Evolutionary conservation across 2,888 invertebrate genomes (phyloP), one percentile per base, ranked within the genome.

Genomic region (Watsonalla cultraria): DNA sequence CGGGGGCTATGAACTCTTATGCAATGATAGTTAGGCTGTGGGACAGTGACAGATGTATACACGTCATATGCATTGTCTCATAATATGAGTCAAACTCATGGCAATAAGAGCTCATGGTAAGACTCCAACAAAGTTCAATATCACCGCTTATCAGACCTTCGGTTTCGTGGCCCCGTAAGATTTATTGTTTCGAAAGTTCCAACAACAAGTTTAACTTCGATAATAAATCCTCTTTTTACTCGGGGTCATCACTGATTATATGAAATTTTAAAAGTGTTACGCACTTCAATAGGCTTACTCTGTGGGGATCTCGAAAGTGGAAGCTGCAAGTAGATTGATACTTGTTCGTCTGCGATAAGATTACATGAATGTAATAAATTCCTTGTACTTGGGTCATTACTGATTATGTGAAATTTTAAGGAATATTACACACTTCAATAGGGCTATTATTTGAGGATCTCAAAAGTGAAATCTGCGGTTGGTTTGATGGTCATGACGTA

Each of bases 151-250:
- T 42, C 11, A 11, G 11, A 11, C 59, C 54, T 64, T 58, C 65
- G 60, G 45, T 64, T 66, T 61, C 54, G 58, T 66, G 65, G 70
- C 74, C 68, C 53, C 49, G 45, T 45, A 67, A 66, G 73, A 82
- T 78, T 78, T 80, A 84, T 80, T 70, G 66, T 77, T 79, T 76
- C 73, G 76, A 80, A 85, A 84, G 76, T 72, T 67, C 53, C 65
- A 66, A 68, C 62, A 61, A 68, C 68, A 66, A 66, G 68, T 74
- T 72, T 66, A 65, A 69, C 69, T 73, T 68, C 66, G 74, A 81
- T 83, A 80, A 78, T 76, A 74, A 62, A 66, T 63, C 64, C 65
- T 69, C 62, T 55, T 55, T 62, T 58, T 46, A 51, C 47, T 51
- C 51, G 61, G 63, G n/a, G 61, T 64, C 66, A 65, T 51, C 62